Evolutionary conservation across 2,797 vertebrate species (phyloP), one percentile per base, ranked within the genome.

Genomic region (Danio jaintianensis): DNA sequence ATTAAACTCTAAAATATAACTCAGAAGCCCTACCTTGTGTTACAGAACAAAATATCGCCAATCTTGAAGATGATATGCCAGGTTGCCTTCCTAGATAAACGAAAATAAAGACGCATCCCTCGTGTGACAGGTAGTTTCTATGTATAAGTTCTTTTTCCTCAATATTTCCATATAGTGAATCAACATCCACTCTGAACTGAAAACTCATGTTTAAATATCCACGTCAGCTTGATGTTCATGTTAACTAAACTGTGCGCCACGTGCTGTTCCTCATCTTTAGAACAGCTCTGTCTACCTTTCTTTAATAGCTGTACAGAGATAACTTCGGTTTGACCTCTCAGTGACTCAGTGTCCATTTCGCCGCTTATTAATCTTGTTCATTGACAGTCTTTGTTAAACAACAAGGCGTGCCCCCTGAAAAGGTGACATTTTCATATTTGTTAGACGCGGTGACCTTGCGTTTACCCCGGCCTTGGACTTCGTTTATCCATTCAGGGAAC

Each of bases 301-400:
- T 22, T 87, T 74, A 83, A 81, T 90, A 90, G 90, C 77, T 87
- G 89, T 92, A 91, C 90, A 92, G 82, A 91, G 91, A 93, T 94
- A 95, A 96, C 94, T 96, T 96, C 95, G 93, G 94, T 95, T 94
- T 99, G 97, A 98, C 97, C 97, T 94, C 95, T 93, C 93, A 94
- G 93, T 98, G 97, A 98, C 97, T 97, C 96, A 93, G 93, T 94
- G 95, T 94, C 94, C 96, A 97, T 98, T 98, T 98, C 95, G 94
- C 96, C 96, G 96, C 96, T 96, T 97, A 98, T 99, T 99, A 98
- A 99, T 99, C 97, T 98, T 96, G 92, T 90, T 94, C 96, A 97
- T 96, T 99, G 97, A 98, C 98, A 99, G 96, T 99, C 98, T 99
- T 99, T 99, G 98, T 98, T 98, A 98, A 98, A 97, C 96, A 98